phyloP scores from a whole-genome alignment of 2,113 vertebrate genomes.

The Rhizomys pruinosus region DNA sequence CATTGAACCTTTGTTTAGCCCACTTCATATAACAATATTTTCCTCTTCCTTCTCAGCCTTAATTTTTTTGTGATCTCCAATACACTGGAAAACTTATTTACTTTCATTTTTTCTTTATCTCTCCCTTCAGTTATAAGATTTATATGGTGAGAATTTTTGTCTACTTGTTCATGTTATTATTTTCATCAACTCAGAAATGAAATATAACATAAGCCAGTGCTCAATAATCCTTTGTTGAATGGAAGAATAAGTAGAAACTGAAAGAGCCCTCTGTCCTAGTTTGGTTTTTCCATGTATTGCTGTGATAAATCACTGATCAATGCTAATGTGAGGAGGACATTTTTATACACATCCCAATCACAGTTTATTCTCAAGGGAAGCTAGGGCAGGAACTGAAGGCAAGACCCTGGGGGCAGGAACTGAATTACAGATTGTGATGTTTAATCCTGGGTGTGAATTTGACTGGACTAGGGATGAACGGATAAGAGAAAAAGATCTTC shows the following conservation, averaged over 20 bases:
- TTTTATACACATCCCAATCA: no score
- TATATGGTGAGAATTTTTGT: background rate
- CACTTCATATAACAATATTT: background rate
- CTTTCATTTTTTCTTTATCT: conserved; percentile 17
- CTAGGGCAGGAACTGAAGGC: no score
- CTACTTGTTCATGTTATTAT: background rate
- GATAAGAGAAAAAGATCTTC: no score
- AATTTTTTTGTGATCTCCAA: background rate
- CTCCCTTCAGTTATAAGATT: background rate
- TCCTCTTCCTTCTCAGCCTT: background rate
- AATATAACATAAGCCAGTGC: no score
- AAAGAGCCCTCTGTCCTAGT: background rate
- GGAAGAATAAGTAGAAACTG: background rate
- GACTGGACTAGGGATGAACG: no score
- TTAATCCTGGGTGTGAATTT: no score
- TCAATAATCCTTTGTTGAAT: background rate
- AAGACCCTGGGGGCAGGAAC: no score
- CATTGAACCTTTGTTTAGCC: background rate
- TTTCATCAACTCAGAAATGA: no score
- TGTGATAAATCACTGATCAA: no score
- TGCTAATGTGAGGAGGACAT: no score
- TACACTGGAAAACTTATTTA: background rate
- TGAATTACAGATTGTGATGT: no score
- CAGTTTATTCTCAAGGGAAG: no score
- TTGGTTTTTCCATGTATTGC: background rate